Evolutionary conservation across 23 tunicate genomes (phyloP), one percentile per base, ranked within the genome.

Genomic region (Pegea sp.): DNA sequence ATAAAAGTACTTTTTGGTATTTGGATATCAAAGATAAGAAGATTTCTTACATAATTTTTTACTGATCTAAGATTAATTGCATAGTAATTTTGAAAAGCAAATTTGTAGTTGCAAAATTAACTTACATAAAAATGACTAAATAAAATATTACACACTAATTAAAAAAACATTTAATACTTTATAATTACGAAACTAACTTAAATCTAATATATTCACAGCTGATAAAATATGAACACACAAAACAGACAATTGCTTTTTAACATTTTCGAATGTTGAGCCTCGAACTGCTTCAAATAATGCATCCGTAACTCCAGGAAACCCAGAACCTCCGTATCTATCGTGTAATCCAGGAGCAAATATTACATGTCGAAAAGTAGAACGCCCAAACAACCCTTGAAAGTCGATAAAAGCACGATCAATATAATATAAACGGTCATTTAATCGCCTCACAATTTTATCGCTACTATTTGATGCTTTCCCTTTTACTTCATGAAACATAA

Each of bases 331-430:
- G 67, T 84, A 84, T 8, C 62, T 25, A 42, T 84, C 54, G 42
- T 56, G 65, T 2, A 44, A 46, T 2, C 62, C 53, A 3, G 95
- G 95, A 4, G 95, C 95, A 67, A 66, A 84, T 21, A 84, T 62
- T 31, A 74, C 75, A 59, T 84, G 72, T 28, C 86, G 62, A 29
- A 29, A 84, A 31, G 51, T 38, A 3, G 44, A 49, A 5, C 73
- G 50, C 1, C 71, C 86, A 0, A 86, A 86, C 21, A 74, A 25
- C 4, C 86, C 84, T 18, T 43, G 57, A 31, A 74, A 84, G 52
- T 84, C 95, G 1, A 84, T 52, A 61, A 84, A 73, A n/a, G 76
- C 84, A 5, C 84, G 70, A 34, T 84, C 64, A 1, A 84, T 32
- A 30, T 64, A 52, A 52, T 52, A 34, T 34, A 64, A 2, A 11